Evolutionary conservation across 2,797 vertebrate genomes (phyloP).

Genomic region (Lindbergichthys nudifrons): DNA sequence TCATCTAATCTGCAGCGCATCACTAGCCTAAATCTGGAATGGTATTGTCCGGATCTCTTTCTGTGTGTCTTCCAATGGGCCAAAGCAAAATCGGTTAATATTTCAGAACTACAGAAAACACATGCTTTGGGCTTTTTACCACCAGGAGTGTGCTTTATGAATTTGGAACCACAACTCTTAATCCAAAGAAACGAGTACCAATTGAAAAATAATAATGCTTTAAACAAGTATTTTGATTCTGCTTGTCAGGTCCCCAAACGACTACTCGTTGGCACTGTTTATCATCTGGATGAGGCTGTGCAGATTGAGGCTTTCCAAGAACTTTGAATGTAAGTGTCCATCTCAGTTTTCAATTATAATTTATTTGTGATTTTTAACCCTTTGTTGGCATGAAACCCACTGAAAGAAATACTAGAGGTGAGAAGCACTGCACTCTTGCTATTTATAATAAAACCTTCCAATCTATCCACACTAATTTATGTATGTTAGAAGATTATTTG

Average conservation of each 20-base stretch:
- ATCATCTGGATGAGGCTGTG: no score
- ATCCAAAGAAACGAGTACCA: no score
- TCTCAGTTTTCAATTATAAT: background rate
- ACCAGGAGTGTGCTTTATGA: background rate
- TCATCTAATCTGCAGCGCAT: conserved; percentile 16
- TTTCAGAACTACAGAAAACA: conserved; percentile 16
- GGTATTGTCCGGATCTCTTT: conserved; percentile 3
- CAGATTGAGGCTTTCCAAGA: background rate
- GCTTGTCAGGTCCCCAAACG: no score
- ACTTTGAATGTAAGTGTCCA: conserved; percentile 14
- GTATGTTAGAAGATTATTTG: background rate
- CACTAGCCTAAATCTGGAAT: background rate
- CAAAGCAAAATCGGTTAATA: background rate
- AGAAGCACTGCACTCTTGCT: background rate
- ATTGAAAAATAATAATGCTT: no score
- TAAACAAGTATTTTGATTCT: no score
- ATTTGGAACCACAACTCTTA: no score
- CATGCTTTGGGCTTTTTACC: conserved; percentile 27
- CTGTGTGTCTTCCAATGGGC: background rate
- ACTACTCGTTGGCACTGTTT: no score
- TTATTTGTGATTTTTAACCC: background rate
- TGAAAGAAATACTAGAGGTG: background rate
- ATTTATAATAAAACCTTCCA: background rate
- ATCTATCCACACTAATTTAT: background rate
- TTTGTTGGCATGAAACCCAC: background rate